Evolutionary conservation across 2,888 invertebrate species (phyloP).

Genomic region (Abscondita cerata): DNA sequence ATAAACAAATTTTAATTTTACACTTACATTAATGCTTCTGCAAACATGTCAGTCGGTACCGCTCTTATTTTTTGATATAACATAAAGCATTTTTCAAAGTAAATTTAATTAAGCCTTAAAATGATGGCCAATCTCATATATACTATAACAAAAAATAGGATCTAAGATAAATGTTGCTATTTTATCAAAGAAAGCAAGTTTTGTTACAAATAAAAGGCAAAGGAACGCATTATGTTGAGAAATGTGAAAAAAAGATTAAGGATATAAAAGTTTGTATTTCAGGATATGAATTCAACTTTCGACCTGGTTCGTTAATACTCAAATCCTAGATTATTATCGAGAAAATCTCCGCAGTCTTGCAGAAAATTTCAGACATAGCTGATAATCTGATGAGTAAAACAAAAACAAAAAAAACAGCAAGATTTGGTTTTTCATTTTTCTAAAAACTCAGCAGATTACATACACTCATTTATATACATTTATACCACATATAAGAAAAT

Average conservation of each 20-base stretch:
- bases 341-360: slow-evolving; percentile 1
- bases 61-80: too few species aligned
- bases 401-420: slow-evolving; percentile 3
- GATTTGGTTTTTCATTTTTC: too few species aligned
- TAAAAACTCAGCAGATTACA: too few species aligned
- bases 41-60: too few species aligned
- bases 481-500: too few species aligned
- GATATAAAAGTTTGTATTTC: slow-evolving; percentile 8
- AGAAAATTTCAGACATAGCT: background rate
- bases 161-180: slow-evolving; percentile 8
- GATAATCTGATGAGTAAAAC: background rate
- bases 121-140: too few species aligned
- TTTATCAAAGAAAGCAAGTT: slow-evolving; percentile 7
- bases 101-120: too few species aligned
- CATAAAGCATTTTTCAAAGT: too few species aligned
- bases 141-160: background rate
- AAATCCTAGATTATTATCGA: slow-evolving; percentile 7
- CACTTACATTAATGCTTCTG: too few species aligned
- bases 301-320: slow-evolving; percentile 6
- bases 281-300: slow-evolving; percentile 7
- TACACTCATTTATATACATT: too few species aligned
- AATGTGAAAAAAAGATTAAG: slow-evolving; percentile 12
- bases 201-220: slow-evolving; percentile 7
- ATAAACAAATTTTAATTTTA: too few species aligned
- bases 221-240: slow-evolving; percentile 8